These are phyloP conservation scores for Philhelius pedissequus DNA, from an alignment of 2,888 invertebrate genomes.

Conservation along the genomic window DNA sequence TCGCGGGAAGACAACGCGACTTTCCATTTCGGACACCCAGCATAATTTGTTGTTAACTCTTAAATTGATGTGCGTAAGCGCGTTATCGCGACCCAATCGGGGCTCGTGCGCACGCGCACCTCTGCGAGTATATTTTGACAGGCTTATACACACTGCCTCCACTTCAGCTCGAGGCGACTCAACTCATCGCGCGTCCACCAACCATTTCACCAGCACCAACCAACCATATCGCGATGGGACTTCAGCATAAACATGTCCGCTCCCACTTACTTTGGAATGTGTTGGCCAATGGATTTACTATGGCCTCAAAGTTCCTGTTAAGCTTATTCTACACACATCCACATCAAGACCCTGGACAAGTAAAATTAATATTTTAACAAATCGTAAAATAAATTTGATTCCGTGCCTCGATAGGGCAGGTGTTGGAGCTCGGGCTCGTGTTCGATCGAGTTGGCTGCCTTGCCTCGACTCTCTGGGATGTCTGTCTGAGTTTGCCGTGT, in stretches of 20 bases:
- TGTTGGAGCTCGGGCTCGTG: slow-evolving; percentile 31
- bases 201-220: slow-evolving; percentile 15
- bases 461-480: neutral
- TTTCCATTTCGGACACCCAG: slow-evolving; percentile 68
- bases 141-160: slow-evolving; percentile 44
- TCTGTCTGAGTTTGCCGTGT: neutral
- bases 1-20: slow-evolving; percentile 39
- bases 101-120: slow-evolving; percentile 58
- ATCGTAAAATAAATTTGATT: slow-evolving; percentile 68
- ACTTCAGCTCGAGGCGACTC: slow-evolving; percentile 29
- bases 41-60: slow-evolving; percentile 68
- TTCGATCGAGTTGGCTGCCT: neutral
- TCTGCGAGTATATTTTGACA: slow-evolving; percentile 59
- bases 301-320: slow-evolving; percentile 35
- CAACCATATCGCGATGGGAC: slow-evolving; percentile 64
- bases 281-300: slow-evolving; percentile 60
- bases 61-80: slow-evolving; percentile 69
- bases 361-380: slow-evolving; percentile 67
- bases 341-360: slow-evolving; percentile 31
- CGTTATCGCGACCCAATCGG: slow-evolving; percentile 66
- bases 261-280: slow-evolving; percentile 60
- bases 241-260: slow-evolving; percentile 68
- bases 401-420: slow-evolving; percentile 59
- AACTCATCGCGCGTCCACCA: slow-evolving; percentile 38
- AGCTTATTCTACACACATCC: slow-evolving; percentile 16